A percentile compares a stretch with the other conserved stretches of the same genome.
Evolutionary conservation across 2,113 vertebrate genomes (phyloP).

Genomic region (Anser brachyrhynchus): DNA sequence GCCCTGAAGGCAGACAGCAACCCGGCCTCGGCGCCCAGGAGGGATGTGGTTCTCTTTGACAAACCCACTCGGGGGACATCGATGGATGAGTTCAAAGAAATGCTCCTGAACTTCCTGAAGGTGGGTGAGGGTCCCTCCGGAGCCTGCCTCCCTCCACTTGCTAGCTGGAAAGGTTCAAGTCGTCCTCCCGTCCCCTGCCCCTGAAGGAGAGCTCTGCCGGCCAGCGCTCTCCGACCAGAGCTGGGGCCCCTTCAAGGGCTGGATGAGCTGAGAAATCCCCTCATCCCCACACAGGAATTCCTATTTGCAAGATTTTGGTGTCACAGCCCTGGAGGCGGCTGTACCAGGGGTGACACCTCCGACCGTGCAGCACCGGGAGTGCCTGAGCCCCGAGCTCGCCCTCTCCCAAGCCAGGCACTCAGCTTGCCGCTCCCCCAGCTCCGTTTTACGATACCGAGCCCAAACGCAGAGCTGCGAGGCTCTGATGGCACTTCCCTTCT

Average conservation of each 20-base stretch:
- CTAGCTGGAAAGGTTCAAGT: accelerated
- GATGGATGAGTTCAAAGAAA: slow-evolving; percentile 95
- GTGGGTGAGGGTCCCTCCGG: slow-evolving; percentile 61
- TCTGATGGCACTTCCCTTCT: background rate
- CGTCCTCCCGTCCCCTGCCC: background rate
- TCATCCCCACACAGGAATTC: background rate
- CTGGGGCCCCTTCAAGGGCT: background rate
- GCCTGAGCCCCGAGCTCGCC: background rate
- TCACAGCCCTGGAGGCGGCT: background rate
- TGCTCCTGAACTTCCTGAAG: slow-evolving; percentile 94
- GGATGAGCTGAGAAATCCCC: background rate
- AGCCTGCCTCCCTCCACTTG: background rate
- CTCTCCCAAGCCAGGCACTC: background rate
- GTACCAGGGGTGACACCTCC: accelerated
- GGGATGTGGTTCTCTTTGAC: slow-evolving; percentile 88
- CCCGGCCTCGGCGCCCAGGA: slow-evolving; percentile 68
- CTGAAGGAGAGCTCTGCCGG: background rate
- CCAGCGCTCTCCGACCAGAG: accelerated
- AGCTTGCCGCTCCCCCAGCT: background rate
- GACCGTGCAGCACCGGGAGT: accelerated
- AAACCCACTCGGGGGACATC: slow-evolving; percentile 94
- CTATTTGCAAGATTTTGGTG: background rate
- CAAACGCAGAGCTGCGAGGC: accelerated
- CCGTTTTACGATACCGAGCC: accelerated
- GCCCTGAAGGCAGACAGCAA: slow-evolving; percentile 69